Evolutionary conservation across 23 tunicate genomes (phyloP), one percentile per base, ranked within the genome.

Genomic region (Diplosoma virens): DNA sequence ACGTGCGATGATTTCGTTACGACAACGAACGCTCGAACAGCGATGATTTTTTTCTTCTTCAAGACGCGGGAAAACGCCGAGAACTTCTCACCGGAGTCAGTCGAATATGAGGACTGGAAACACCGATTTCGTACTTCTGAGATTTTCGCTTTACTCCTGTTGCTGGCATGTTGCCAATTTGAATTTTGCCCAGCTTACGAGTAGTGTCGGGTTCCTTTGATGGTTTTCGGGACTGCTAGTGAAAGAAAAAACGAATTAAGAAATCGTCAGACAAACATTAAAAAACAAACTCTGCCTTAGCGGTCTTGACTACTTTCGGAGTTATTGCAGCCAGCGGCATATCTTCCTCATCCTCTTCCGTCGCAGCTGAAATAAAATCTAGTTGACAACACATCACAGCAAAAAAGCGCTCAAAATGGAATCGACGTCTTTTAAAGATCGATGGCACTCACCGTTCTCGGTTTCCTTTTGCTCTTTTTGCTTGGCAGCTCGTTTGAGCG

Each of bases 141-240:
- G 86, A 81, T 58, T 81, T 81, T 7, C 86, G 53, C 66, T 81
- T 81, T 36, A 71, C 70, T 30, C 72, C 71, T 26, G 86, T 71
- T 1, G 72, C 45, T 6, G 70, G 68, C 30, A 71, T 37, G 26
- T 77, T 77, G 6, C 72, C 81, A 1, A 82, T 46, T 32, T 82
- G 87, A 75, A 89, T 87, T 52, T 81, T 87, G 3, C 87, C 95
- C 73, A 87, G 60, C 45, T 89, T 89, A 0, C 89, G 83, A 14
- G 75, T 82, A 30, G 21, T 29, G 45, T 84, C 90, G 27, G 61
- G 27, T 16, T 77, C 90, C 37, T 77, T 77, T 59, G 82, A 67
- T 16, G 67, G 67, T 32, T 84, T 77, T 22, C 83, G 76, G 61
- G 60, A 61, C 56, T 30, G 48, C 9, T 6, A 25, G 2, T 6